Base-by-base conservation (phyloP, 2,113 vertebrate species). In the Synodontis membranacea region DNA sequence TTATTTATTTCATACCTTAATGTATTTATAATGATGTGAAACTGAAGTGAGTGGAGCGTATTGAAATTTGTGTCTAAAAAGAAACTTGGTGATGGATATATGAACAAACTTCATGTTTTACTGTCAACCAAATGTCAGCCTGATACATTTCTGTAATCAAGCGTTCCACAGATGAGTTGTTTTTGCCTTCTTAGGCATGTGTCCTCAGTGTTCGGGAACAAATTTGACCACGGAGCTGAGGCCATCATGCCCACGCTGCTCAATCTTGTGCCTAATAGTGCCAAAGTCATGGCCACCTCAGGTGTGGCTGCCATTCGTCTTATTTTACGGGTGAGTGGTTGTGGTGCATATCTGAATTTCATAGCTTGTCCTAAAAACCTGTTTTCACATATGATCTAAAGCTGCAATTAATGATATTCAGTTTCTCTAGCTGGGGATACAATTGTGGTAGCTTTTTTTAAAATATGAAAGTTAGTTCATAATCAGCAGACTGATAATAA, bases 221-320 rank as follows among this genome's bases (percentile, higher is more conserved):
- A 97, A 91, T 99, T 99, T 94, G 98, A 99, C 93, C 98, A 99
- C 64, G 97, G 96, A 84, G 98, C 98, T 15, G 98, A 99, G 96
- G 96, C 96, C 90, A 94, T 98, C 90, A 99, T 99, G 98, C 98
- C 98, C 93, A 97, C 94, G 0, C 95, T 99, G 91, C 97, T 99
- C 92, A 99, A 99, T 94, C 96, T 99, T n/a, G 98, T 99, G 92
- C 97, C 98, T 8, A 99, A 99, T 92, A 99, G 97, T 94, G 97
- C 98, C 96, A 99, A 99, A 96, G 92, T 99, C 90, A 99, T 99
- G 96, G 97, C 98, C 91, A 99, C 97, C n/a, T 99, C 98, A 12
- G 98, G 98, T 64, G 91, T 97, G 87, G 98, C 97, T 85, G 94
- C 94, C 87, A 98, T 99, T 88, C 96, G 97, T 89, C 95, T 99